Base-by-base conservation (phyloP, 1,140 invertebrate species). In the Drosophila pandora region DNA sequence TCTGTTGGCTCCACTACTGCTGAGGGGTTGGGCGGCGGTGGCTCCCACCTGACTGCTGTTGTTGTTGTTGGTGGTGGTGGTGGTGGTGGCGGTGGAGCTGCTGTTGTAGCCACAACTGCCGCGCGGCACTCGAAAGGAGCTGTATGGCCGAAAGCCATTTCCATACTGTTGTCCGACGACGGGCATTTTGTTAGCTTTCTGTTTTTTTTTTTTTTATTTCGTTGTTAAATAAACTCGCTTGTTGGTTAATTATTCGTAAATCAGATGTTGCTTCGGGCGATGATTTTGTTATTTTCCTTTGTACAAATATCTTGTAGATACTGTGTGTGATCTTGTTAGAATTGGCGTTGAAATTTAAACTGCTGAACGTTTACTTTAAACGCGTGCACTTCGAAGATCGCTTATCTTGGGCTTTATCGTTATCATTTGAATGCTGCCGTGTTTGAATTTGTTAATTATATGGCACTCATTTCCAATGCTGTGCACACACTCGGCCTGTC, bases 101-200 rank as follows among this genome's bases (percentile, higher is more conserved):
- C 25, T 39, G 58, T 47, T 68, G 43, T 52, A 56, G 74, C 59
- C 61, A 76, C 80, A 79, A 79, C 78, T 87, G 69, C 76, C 63
- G 41, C 90, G 79, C 28, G 82, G 65, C 61, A 90, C 79, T 76
- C 90, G 77, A 78, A 91, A 91, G 48, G 90, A 91, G 76, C 90
- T 91, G 21, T 91, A 91, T 22, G 90, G 90, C 70, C 90, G 74
- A 56, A 82, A 87, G 57, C 83, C 81, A 49, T 78, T 87, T 34
- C 81, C 77, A 45, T 89, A 87, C 59, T 91, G 89, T 74, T 90
- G 87, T 71, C 90, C 89, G 32, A 90, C 79, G 61, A 91, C 79
- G 54, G 90, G 88, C 90, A 91, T 91, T 91, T 91, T 90, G 62
- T 78, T 68, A 61, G 71, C 61, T 89, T 61, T 75, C 58, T 37